Conservation (phyloP, 2,888 invertebrate genomes). For the Apamea sordens region DNA sequence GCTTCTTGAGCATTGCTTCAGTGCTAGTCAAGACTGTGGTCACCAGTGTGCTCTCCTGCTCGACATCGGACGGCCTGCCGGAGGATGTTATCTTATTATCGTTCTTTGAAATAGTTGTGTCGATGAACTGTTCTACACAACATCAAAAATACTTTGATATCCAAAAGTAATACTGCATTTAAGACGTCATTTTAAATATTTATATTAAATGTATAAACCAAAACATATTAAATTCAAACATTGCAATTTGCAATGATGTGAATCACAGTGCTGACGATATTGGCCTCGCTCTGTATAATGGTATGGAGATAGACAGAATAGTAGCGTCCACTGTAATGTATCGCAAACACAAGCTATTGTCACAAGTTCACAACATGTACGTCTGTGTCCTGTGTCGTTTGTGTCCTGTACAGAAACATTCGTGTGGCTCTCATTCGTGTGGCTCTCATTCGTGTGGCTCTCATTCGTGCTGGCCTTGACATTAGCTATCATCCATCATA, state of each 20-base stretch:
- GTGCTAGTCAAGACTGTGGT: background rate
- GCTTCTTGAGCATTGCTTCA: background rate
- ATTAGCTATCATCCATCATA: background rate
- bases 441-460: background rate
- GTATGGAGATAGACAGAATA: background rate
- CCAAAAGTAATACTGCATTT: background rate
- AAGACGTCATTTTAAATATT: background rate
- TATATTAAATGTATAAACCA: background rate
- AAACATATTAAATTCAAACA: background rate
- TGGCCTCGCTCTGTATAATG: conserved; percentile 19
- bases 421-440: conserved; percentile 6
- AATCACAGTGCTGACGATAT: background rate
- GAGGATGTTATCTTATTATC: background rate
- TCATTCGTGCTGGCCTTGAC: conserved; percentile 26
- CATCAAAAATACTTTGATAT: background rate
- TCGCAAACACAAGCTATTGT: conserved; percentile 9
- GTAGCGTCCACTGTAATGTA: background rate
- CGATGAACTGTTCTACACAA: background rate
- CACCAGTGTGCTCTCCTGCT: background rate
- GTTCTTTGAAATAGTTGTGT: background rate
- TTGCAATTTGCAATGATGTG: background rate
- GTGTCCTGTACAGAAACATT: background rate
- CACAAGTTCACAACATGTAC: background rate
- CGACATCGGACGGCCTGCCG: background rate
- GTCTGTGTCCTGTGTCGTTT: background rate